These are phyloP conservation scores for Chaetodon trifascialis DNA, from an alignment of 2,113 vertebrate species.

Conservation along the genomic window DNA sequence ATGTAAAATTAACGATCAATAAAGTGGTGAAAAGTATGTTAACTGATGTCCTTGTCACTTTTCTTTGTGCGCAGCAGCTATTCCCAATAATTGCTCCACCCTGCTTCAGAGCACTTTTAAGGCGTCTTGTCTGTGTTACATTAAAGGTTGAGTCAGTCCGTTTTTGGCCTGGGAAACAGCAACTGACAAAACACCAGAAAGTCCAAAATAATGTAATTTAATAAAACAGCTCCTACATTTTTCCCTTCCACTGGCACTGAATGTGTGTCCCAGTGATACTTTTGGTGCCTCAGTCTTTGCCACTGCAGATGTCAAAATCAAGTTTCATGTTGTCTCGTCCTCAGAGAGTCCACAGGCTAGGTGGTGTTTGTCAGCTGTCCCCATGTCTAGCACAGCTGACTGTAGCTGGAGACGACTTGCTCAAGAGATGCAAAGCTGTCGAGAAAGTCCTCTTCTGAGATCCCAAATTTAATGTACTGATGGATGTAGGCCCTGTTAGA, in stretches of 20 bases:
- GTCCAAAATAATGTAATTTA: not conserved
- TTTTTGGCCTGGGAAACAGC: not conserved
- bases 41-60: not conserved
- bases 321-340: not conserved
- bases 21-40: conserved; percentile 48
- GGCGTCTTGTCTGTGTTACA: not conserved
- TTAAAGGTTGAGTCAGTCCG: not conserved
- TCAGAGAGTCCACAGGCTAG: conserved; percentile 5
- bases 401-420: conserved; percentile 95
- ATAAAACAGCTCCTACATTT: not conserved
- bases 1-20: conserved; percentile 51
- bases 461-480: conserved; percentile 93
- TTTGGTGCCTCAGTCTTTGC: not conserved
- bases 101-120: not conserved
- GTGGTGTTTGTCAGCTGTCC: not conserved
- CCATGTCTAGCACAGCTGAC: conserved; percentile 77
- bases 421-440: conserved; percentile 93
- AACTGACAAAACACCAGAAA: not conserved
- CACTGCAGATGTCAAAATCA: not conserved
- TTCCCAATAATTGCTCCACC: not conserved
- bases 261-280: not conserved
- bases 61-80: not conserved
- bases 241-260: too few relatives aligned
- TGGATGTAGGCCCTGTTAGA: conserved; percentile 92
- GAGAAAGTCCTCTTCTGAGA: conserved; percentile 95